Base-by-base conservation (phyloP, 2,797 vertebrate species). In the Microhierax caerulescens region DNA sequence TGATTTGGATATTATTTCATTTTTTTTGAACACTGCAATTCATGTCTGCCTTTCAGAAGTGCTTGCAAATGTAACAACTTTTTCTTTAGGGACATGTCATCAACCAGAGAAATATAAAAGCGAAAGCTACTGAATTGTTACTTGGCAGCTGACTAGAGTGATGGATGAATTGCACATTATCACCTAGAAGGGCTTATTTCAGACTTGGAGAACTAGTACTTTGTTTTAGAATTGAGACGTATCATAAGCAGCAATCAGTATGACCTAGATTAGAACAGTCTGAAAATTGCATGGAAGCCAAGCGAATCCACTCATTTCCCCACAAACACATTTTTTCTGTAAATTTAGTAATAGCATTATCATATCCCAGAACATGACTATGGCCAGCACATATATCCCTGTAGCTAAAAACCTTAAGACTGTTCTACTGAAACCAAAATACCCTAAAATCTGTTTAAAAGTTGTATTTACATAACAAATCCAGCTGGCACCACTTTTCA, bases 151-250 rank as follows among this genome's bases (percentile, higher is more conserved):
- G 47, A 83, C 22, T 37, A 34, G 56, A 78, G 20, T 32, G 34
- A 91, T 60, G 73, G 60, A 92, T 56, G 63, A 88, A 82, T 75
- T 82, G 32, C 64, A 94, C 54, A 53, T 69, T 90, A 93, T 56
- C 92, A 88, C n/a, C 76, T 84, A 87, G 80, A 74, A 86, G 24
- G 82, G 72, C n/a, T 51, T 63, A 85, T 61, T 95, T 95, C 74
- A 96, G 72, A 69, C 77, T 85, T 88, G 36, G 41, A 96, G 53
- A 90, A 93, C n/a, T 90, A 73, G 32, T 65, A 67, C 37, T 82
- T 84, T 54, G 23, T 81, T 96, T 81, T 72, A 57, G 73, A 86
- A 82, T 9, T 41, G 36, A 75, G 54, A 73, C 2, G 7, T 34
- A 73, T 51, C 93, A 81, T 59, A 93, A 95, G 54, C n/a, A 88